These are phyloP conservation scores for Drepana falcataria DNA, from an alignment of 2,888 invertebrate species.

Conservation along the genomic window DNA sequence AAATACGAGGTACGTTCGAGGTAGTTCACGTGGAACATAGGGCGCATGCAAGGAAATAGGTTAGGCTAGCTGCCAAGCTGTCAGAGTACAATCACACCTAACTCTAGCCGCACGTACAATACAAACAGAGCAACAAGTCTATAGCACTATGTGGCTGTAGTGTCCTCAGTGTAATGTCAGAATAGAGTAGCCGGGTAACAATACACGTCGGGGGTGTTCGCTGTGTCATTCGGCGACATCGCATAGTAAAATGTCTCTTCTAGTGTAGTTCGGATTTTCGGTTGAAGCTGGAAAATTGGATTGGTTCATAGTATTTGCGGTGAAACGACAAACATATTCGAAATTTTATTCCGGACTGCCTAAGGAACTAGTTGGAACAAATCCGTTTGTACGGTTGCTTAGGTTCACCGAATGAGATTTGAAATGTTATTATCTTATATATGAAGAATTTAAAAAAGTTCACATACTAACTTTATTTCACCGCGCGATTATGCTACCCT, in stretches of 20 bases:
- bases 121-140: conserved; percentile 45
- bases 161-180: conserved; percentile 43
- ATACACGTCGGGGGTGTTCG: conserved; percentile 40
- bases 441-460: no score
- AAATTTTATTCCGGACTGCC: no score
- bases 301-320: conserved; percentile 46
- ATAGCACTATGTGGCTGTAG: conserved; percentile 24
- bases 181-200: conserved; percentile 40
- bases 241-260: conserved; percentile 42
- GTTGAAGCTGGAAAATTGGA: conserved; percentile 56
- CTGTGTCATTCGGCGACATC: conserved; percentile 35
- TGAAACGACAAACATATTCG: conserved; percentile 26
- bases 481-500: no score
- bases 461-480: no score
- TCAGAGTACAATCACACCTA: conserved; percentile 3
- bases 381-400: no score
- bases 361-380: no score
- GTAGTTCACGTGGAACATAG: neutral
- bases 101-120: conserved; percentile 17
- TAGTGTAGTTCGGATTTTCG: conserved; percentile 43
- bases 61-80: neutral
- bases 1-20: no score
- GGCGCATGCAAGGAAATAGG: neutral
- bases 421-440: no score
- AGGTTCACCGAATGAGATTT: no score